A percentile compares a stretch with the other conserved stretches of the same genome.
Conservation (phyloP, 2,888 invertebrate genomes). For the Hypsopygia costalis region DNA sequence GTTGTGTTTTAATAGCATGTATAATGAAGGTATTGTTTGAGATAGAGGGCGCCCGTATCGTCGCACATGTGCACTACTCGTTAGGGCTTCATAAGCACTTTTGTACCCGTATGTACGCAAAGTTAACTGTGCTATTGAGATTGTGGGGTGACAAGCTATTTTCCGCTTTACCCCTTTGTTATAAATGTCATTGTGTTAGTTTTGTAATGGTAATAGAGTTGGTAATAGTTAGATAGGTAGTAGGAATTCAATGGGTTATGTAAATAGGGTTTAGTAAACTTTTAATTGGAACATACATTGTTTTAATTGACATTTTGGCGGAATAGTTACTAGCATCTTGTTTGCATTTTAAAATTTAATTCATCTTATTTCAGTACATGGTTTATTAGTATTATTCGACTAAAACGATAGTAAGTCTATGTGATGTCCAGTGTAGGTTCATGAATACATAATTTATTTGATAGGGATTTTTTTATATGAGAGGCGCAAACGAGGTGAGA, state of each 20-base stretch:
- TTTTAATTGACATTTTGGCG: slow-evolving; percentile 36
- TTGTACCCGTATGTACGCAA: slow-evolving; percentile 38
- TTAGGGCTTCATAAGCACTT: slow-evolving; percentile 48
- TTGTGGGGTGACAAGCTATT: slow-evolving; percentile 14
- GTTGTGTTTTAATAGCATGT: slow-evolving; percentile 32
- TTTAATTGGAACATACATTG: slow-evolving; percentile 39
- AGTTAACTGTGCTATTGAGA: slow-evolving; percentile 20
- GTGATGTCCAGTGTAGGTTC: too few relatives aligned
- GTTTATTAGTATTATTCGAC: too few relatives aligned
- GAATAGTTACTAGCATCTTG: slow-evolving; percentile 19
- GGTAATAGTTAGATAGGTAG: slow-evolving; percentile 11
- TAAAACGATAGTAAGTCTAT: too few relatives aligned
- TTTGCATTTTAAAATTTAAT: not conserved
- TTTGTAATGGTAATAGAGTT: not conserved
- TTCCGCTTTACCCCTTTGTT: slow-evolving; percentile 19
- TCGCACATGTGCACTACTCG: slow-evolving; percentile 47
- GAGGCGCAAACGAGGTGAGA: too few relatives aligned
- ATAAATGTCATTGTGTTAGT: slow-evolving; percentile 17
- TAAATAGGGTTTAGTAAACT: slow-evolving; percentile 35
- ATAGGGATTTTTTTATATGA: too few relatives aligned
- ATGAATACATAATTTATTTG: too few relatives aligned
- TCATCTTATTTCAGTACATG: too few relatives aligned
- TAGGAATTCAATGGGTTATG: slow-evolving; percentile 34
- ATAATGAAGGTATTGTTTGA: slow-evolving; percentile 51
- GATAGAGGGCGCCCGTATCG: slow-evolving; percentile 55